These are phyloP conservation scores for Isaurus tuberculatus DNA, from an alignment of 92 coral and sea anemone species.

Conservation along the genomic window DNA sequence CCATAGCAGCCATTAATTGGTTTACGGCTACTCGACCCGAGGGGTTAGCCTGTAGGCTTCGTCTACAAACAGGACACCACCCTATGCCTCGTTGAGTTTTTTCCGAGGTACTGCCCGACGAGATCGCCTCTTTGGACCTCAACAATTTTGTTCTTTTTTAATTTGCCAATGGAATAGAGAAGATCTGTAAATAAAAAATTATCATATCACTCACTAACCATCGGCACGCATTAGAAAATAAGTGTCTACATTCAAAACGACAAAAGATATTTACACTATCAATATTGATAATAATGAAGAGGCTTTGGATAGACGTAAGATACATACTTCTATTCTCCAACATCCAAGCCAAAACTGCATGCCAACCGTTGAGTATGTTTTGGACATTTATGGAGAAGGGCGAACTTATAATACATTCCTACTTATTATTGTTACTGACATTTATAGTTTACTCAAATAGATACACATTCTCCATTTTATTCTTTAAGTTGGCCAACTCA, in stretches of 20 bases:
- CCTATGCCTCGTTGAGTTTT: slow-evolving; percentile 53
- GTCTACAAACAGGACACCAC: slow-evolving; percentile 56
- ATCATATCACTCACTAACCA: neutral
- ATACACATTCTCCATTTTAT: neutral
- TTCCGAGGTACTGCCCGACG: slow-evolving; percentile 50
- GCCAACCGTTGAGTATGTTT: neutral
- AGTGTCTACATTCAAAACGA: neutral
- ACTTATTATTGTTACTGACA: neutral
- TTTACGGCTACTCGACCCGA: slow-evolving; percentile 53
- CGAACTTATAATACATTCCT: neutral
- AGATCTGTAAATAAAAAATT: slow-evolving; percentile 40
- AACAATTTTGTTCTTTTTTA: slow-evolving; percentile 44
- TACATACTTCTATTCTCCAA: neutral
- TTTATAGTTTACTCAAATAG: neutral
- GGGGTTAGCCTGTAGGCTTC: slow-evolving; percentile 62
- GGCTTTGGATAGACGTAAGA: neutral
- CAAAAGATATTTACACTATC: neutral
- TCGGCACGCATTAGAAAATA: neutral
- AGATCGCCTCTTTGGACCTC: slow-evolving; percentile 65
- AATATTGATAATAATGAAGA: neutral
- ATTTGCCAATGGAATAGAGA: slow-evolving; percentile 43
- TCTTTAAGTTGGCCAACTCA: neutral
- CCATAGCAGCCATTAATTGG: slow-evolving; percentile 55
- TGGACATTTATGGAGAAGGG: neutral
- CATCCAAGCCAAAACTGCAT: neutral